Conservation (phyloP, 2,797 vertebrate species). For the Odontamblyopus rebecca region DNA sequence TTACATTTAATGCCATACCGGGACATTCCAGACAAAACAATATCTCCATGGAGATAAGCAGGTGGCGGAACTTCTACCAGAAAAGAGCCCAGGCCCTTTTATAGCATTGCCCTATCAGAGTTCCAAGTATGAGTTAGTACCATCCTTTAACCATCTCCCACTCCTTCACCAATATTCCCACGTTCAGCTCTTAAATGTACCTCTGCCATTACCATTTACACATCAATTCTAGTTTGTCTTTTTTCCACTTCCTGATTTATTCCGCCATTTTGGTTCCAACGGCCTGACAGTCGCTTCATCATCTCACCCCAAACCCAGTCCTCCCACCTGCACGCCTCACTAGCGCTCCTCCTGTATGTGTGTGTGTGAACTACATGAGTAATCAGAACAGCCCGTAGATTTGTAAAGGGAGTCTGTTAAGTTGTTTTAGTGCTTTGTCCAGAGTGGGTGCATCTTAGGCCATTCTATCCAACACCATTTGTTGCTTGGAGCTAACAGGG, state of each 20-base stretch:
- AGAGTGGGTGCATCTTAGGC: slow-evolving; percentile 44
- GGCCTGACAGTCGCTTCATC: slow-evolving; percentile 52
- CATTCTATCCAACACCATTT: slow-evolving; percentile 57
- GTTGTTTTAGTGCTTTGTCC: slow-evolving; percentile 50
- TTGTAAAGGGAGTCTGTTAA: slow-evolving; percentile 46
- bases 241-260: slow-evolving; percentile 70
- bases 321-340: slow-evolving; percentile 51
- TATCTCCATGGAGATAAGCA: too few species aligned
- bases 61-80: too few species aligned
- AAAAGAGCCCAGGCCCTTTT: too few species aligned
- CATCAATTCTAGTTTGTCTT: slow-evolving; percentile 41
- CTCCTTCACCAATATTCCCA: slow-evolving; percentile 39
- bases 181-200: slow-evolving; percentile 33
- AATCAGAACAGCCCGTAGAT: slow-evolving; percentile 48
- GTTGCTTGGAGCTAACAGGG: slow-evolving; percentile 50
- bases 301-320: slow-evolving; percentile 63
- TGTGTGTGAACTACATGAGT: slow-evolving; percentile 39
- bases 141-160: slow-evolving; percentile 16
- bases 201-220: slow-evolving; percentile 63
- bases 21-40: too few species aligned
- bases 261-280: slow-evolving; percentile 60
- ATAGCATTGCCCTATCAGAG: too few species aligned
- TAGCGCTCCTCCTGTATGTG: slow-evolving; percentile 8
- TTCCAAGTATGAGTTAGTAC: background rate
- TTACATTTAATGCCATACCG: too few species aligned